Evolutionary conservation across 1,140 invertebrate species (phyloP).

Genomic region (Harpegnathos saltator): DNA sequence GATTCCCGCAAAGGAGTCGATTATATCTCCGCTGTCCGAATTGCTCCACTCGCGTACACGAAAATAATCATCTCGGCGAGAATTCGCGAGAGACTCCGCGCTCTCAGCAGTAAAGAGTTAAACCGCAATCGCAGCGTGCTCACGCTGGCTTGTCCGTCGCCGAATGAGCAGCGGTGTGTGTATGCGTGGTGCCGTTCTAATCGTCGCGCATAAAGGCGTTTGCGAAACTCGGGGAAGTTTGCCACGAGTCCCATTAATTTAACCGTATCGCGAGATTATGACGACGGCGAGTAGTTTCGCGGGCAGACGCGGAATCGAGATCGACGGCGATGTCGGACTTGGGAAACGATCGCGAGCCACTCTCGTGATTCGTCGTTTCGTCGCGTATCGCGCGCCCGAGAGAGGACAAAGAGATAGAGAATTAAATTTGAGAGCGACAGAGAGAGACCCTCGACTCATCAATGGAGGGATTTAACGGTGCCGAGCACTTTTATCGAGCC

Average conservation of each 20-base stretch:
- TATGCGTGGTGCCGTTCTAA: background rate
- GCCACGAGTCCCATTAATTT: background rate
- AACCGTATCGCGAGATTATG: background rate
- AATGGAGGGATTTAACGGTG: constrained; percentile 39
- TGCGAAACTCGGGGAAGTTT: background rate
- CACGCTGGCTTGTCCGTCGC: background rate
- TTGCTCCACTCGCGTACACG: too few species aligned
- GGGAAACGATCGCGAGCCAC: too few species aligned
- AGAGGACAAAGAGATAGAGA: too few species aligned
- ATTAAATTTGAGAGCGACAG: too few species aligned
- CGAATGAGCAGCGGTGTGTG: background rate
- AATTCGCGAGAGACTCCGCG: background rate
- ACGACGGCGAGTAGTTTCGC: background rate
- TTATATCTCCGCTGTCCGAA: background rate
- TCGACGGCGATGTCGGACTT: background rate
- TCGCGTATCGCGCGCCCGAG: background rate
- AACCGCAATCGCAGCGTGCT: background rate
- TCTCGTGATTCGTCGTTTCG: background rate
- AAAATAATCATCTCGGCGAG: background rate
- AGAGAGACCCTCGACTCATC: background rate
- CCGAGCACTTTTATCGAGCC: constrained; percentile 52
- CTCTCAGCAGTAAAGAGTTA: background rate
- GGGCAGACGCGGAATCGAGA: background rate
- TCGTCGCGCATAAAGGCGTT: background rate
- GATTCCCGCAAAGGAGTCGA: background rate